A percentile compares a stretch with the other conserved stretches of the same genome.
phyloP scores from a whole-genome alignment of 1,140 invertebrate genomes.

The Bilobella aurantiaca region DNA sequence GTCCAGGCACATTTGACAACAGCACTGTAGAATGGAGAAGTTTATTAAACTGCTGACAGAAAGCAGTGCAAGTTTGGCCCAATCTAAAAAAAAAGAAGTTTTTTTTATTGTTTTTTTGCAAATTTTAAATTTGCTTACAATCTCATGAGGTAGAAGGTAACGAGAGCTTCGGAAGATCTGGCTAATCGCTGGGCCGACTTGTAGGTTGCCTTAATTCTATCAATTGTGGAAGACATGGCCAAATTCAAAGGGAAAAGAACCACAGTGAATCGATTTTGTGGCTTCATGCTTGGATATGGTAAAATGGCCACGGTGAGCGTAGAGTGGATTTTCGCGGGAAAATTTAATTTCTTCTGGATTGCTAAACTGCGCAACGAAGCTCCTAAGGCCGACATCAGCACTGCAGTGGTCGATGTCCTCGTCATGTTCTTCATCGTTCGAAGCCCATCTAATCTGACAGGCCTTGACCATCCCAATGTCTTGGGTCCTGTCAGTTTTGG shows the following conservation, averaged over 20 bases:
- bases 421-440: constrained; percentile 20
- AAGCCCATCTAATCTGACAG: constrained; percentile 17
- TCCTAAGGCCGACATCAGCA: constrained; percentile 22
- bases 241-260: constrained; percentile 17
- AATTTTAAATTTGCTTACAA: too few relatives aligned
- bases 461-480: constrained; percentile 20
- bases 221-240: constrained; percentile 8
- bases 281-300: constrained; percentile 22
- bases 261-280: constrained; percentile 27
- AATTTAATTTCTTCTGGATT: neutral
- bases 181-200: neutral
- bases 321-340: constrained; percentile 17
- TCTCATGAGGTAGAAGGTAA: constrained; percentile 16
- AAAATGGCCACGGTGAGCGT: constrained; percentile 24
- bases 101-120: too few relatives aligned
- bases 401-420: constrained; percentile 21
- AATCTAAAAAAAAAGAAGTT: too few relatives aligned
- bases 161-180: constrained; percentile 11
- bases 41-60: constrained; percentile 12
- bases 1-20: constrained; percentile 27
- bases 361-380: constrained; percentile 19
- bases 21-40: constrained; percentile 19
- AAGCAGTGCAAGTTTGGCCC: neutral
- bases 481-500: constrained; percentile 26
- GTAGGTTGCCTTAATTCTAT: constrained; percentile 16